Conservation (phyloP, 2,113 vertebrate genomes). For the Peromyscus californicus region DNA sequence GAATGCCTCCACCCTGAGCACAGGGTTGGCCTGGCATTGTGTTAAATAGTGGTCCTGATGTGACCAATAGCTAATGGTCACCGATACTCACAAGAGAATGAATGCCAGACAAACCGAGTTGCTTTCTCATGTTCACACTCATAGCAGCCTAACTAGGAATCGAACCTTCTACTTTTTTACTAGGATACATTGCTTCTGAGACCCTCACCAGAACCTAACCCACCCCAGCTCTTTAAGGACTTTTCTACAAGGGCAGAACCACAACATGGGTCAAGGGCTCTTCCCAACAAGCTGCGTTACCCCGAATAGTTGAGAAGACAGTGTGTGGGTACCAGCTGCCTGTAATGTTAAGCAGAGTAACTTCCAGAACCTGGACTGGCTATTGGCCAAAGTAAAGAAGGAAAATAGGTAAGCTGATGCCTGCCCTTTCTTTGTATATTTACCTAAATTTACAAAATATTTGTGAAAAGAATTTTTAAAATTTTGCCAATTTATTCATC, state of each 20-base stretch:
- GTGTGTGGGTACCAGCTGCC: not conserved
- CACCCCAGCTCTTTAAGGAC: not conserved
- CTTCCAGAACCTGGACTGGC: not conserved
- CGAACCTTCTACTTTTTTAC: not conserved
- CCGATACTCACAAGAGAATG: not conserved
- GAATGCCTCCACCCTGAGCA: not conserved
- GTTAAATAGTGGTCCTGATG: not conserved
- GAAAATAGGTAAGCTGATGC: not conserved
- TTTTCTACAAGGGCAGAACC: not conserved
- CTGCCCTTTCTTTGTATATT: not conserved
- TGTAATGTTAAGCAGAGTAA: not conserved
- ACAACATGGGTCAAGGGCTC: not conserved
- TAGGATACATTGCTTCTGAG: not conserved
- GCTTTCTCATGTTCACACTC: not conserved
- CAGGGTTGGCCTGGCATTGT: not conserved
- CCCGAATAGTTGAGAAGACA: not conserved
- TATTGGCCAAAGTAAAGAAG: not conserved
- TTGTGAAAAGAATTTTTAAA: constrained; percentile 37
- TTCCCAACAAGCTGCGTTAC: not conserved
- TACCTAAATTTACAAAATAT: constrained; percentile 41
- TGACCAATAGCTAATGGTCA: not conserved
- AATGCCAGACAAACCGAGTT: not conserved
- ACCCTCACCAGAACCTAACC: not conserved
- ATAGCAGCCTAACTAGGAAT: not conserved
- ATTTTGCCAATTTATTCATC: not conserved